Evolutionary conservation across 2,797 vertebrate genomes (phyloP).

Genomic region (Coregonus ussuriensis): DNA sequence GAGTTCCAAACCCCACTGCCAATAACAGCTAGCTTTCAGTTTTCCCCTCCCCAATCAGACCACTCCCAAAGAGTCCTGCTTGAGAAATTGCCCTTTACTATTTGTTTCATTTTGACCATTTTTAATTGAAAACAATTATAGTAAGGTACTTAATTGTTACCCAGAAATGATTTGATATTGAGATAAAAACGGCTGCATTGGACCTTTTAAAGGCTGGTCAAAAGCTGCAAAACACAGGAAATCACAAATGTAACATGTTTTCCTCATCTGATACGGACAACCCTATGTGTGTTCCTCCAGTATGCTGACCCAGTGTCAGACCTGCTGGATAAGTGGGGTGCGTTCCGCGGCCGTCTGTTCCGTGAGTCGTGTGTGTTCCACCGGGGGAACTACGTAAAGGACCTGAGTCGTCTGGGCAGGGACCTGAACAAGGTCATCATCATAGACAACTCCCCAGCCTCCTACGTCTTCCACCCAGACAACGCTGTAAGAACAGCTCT

Average conservation of each 20-base stretch:
- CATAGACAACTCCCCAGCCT: slow-evolving; percentile 95
- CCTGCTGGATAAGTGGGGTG: slow-evolving; percentile 93
- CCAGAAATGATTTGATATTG: too few relatives aligned
- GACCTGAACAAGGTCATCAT: slow-evolving; percentile 95
- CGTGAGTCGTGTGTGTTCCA: slow-evolving; percentile 97
- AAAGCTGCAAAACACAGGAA: not conserved
- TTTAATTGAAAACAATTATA: too few relatives aligned
- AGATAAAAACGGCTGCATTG: too few relatives aligned
- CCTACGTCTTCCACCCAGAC: slow-evolving; percentile 96
- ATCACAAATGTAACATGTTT: not conserved
- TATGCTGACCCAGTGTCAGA: slow-evolving; percentile 96
- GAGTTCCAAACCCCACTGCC: too few relatives aligned
- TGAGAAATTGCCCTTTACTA: too few relatives aligned
- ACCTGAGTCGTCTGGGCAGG: slow-evolving; percentile 92
- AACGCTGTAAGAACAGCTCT: slow-evolving; percentile 80
- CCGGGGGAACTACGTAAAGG: slow-evolving; percentile 96
- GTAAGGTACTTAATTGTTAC: too few relatives aligned
- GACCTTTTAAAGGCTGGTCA: not conserved
- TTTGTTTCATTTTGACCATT: too few relatives aligned
- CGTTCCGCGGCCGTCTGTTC: slow-evolving; percentile 91
- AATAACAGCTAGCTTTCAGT: too few relatives aligned
- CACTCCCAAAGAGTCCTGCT: too few relatives aligned
- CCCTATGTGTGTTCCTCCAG: slow-evolving; percentile 58
- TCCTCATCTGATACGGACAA: not conserved
- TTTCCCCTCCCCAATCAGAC: too few relatives aligned